phyloP scores from a whole-genome alignment of 1,140 invertebrate species.

The Callitettix versicolor region DNA sequence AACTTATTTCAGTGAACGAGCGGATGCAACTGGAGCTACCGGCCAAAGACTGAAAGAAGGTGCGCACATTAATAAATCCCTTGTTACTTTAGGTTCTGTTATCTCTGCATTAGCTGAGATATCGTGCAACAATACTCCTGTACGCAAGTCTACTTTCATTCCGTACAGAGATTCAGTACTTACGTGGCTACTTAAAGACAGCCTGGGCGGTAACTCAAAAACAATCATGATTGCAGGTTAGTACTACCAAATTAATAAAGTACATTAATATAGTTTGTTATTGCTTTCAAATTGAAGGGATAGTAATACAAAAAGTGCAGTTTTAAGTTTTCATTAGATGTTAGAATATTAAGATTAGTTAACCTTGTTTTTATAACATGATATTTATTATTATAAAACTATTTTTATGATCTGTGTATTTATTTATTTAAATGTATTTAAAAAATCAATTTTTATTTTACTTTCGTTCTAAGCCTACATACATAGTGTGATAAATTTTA shows the following conservation, averaged over 20 bases:
- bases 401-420: too few species aligned
- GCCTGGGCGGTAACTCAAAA: slow-evolving; percentile 85
- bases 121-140: slow-evolving; percentile 25
- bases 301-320: not conserved
- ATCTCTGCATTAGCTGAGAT: slow-evolving; percentile 84
- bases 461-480: too few species aligned
- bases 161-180: slow-evolving; percentile 84
- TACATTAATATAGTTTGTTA: too few species aligned
- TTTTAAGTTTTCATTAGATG: not conserved
- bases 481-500: too few species aligned
- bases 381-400: too few species aligned
- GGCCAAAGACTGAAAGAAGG: slow-evolving; percentile 81
- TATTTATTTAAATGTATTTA: too few species aligned
- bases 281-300: not conserved
- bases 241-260: slow-evolving; percentile 11
- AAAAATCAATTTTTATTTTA: too few species aligned
- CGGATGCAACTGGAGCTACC: slow-evolving; percentile 75
- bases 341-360: too few species aligned
- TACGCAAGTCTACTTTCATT: slow-evolving; percentile 49
- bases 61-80: slow-evolving; percentile 84
- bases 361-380: too few species aligned
- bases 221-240: slow-evolving; percentile 79
- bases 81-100: slow-evolving; percentile 84
- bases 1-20: slow-evolving; percentile 58
- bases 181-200: slow-evolving; percentile 85